These are phyloP conservation scores for Agrilus biguttatus DNA, from an alignment of 2,888 invertebrate species.

Conservation along the genomic window DNA sequence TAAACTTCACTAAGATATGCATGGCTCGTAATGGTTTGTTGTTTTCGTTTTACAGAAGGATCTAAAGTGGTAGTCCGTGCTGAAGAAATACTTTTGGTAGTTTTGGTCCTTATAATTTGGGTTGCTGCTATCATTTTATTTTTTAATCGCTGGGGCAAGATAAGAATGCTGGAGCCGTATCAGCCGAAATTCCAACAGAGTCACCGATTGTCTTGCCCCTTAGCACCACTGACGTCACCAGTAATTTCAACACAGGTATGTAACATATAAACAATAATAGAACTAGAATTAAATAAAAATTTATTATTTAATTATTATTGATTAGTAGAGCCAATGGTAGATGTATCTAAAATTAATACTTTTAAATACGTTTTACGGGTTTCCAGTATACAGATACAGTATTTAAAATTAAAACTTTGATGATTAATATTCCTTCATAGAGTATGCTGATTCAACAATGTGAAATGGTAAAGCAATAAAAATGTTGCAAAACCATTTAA, in stretches of 20 bases:
- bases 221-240: slow-evolving; percentile 33
- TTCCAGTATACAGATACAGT: too few relatives aligned
- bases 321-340: too few relatives aligned
- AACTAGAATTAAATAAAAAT: too few relatives aligned
- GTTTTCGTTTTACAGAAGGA: slow-evolving; percentile 17
- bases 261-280: slow-evolving; percentile 6
- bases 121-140: slow-evolving; percentile 79
- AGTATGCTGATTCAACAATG: too few relatives aligned
- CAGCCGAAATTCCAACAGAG: slow-evolving; percentile 77
- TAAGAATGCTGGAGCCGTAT: slow-evolving; percentile 81
- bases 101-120: slow-evolving; percentile 75
- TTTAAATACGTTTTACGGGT: too few relatives aligned
- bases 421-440: too few relatives aligned
- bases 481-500: too few relatives aligned
- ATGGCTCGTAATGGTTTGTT: neutral
- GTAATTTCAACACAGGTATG: slow-evolving; percentile 30
- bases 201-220: slow-evolving; percentile 62
- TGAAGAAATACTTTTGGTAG: slow-evolving; percentile 74
- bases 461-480: too few relatives aligned
- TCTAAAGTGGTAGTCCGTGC: slow-evolving; percentile 63
- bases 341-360: too few relatives aligned
- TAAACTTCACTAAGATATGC: too few relatives aligned
- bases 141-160: slow-evolving; percentile 92
- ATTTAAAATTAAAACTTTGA: too few relatives aligned
- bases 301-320: too few relatives aligned